phyloP scores from a whole-genome alignment of 92 coral and sea anemone species.

The Ricordea florida region DNA sequence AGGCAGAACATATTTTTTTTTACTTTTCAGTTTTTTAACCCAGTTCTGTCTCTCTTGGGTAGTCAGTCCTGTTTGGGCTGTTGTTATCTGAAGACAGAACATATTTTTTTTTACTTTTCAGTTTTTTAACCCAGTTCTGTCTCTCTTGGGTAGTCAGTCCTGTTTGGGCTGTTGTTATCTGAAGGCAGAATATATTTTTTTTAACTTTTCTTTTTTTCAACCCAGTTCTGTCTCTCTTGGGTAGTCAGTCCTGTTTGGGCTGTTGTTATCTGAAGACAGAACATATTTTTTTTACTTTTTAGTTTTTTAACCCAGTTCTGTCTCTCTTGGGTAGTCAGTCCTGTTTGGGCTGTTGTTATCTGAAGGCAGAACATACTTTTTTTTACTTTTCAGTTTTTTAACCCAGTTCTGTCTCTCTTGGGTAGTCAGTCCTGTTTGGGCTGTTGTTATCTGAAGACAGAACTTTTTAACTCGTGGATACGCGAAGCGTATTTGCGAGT shows the following conservation, averaged over 20 bases:
- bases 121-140: neutral
- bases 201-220: neutral
- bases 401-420: slow-evolving; percentile 3
- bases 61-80: too few relatives aligned
- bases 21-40: neutral
- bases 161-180: slow-evolving; percentile 18
- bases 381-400: neutral
- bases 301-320: neutral
- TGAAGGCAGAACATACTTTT: neutral
- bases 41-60: slow-evolving; percentile 7
- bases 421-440: slow-evolving; percentile 46
- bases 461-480: too few relatives aligned
- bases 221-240: neutral
- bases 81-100: too few relatives aligned
- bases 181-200: neutral
- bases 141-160: neutral
- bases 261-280: slow-evolving; percentile 14
- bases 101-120: too few relatives aligned
- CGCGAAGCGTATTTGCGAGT: too few relatives aligned
- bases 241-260: slow-evolving; percentile 1
- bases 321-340: neutral
- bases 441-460: slow-evolving; percentile 45
- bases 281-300: neutral
- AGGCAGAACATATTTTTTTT: neutral
- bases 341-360: slow-evolving; percentile 4